These are phyloP conservation scores for Phasia obesa DNA, from an alignment of 2,888 invertebrate genomes.

Conservation along the genomic window DNA sequence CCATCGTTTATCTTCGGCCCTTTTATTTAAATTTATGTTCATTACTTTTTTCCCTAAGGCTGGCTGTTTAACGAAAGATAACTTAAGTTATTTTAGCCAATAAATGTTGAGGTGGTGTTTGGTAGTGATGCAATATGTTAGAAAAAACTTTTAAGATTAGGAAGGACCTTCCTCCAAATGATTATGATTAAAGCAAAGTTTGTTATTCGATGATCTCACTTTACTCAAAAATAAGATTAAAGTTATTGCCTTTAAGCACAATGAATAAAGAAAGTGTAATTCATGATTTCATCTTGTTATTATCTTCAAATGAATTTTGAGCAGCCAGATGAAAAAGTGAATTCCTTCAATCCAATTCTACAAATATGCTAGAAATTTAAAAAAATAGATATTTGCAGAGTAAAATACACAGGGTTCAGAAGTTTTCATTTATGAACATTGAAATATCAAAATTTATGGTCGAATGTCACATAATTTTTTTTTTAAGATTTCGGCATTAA, in stretches of 20 bases:
- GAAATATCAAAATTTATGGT: too few relatives aligned
- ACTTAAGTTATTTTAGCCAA: constrained; percentile 25
- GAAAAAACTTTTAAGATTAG: not conserved
- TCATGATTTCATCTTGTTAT: too few relatives aligned
- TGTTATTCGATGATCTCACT: constrained; percentile 31
- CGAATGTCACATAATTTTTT: too few relatives aligned
- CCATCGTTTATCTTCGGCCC: constrained; percentile 7
- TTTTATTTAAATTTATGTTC: constrained; percentile 48
- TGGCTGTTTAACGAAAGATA: constrained; percentile 31
- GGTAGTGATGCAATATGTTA: constrained; percentile 5
- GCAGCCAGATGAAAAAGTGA: too few relatives aligned
- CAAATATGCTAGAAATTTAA: too few relatives aligned
- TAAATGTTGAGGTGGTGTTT: not conserved
- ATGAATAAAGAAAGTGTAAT: too few relatives aligned
- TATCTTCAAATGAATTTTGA: too few relatives aligned
- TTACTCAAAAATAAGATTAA: constrained; percentile 29
- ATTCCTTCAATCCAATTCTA: too few relatives aligned
- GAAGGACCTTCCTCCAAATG: constrained; percentile 4
- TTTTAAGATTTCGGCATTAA: too few relatives aligned
- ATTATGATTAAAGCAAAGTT: constrained; percentile 40
- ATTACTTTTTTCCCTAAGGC: constrained; percentile 32
- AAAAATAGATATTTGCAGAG: too few relatives aligned
- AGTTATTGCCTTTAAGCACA: not conserved
- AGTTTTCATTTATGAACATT: too few relatives aligned
- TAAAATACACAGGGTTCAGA: too few relatives aligned